These are phyloP conservation scores for Micromys minutus DNA, from an alignment of 2,113 vertebrate species.

Conservation along the genomic window DNA sequence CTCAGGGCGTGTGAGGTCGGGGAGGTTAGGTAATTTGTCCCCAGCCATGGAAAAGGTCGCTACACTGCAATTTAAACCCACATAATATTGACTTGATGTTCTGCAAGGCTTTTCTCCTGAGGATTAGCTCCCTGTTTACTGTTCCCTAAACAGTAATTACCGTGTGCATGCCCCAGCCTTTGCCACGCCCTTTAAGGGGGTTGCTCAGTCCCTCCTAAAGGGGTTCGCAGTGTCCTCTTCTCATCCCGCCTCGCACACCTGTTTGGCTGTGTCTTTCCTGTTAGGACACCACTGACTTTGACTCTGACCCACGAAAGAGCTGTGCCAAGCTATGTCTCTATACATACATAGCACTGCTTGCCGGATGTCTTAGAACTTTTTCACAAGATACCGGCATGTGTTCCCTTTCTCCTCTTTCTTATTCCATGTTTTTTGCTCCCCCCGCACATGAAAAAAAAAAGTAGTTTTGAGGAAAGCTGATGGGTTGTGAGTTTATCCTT, in stretches of 20 bases:
- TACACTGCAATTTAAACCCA: neutral
- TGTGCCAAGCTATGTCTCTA: neutral
- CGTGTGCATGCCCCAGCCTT: neutral
- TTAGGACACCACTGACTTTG: neutral
- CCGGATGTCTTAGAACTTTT: neutral
- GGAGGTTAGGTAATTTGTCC: neutral
- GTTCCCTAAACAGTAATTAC: neutral
- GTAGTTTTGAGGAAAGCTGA: constrained; percentile 18
- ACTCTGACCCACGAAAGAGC: neutral
- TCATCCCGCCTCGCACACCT: neutral
- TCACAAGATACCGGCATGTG: neutral
- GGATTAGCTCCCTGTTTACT: neutral
- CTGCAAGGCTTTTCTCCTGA: neutral
- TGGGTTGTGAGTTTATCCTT: neutral
- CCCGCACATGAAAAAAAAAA: neutral
- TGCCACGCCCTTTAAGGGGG: neutral
- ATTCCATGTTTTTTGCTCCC: neutral
- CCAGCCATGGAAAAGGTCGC: neutral
- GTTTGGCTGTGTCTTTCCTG: neutral
- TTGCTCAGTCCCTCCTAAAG: neutral
- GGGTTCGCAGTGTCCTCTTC: neutral
- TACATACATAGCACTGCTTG: neutral
- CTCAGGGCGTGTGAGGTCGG: neutral
- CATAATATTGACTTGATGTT: neutral
- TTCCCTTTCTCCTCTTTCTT: neutral